Percentiles rank a stretch among this genome's conserved stretches.
These are phyloP conservation scores for Danaus chrysippus DNA, from an alignment of 2,888 invertebrate genomes.

Conservation along the genomic window DNA sequence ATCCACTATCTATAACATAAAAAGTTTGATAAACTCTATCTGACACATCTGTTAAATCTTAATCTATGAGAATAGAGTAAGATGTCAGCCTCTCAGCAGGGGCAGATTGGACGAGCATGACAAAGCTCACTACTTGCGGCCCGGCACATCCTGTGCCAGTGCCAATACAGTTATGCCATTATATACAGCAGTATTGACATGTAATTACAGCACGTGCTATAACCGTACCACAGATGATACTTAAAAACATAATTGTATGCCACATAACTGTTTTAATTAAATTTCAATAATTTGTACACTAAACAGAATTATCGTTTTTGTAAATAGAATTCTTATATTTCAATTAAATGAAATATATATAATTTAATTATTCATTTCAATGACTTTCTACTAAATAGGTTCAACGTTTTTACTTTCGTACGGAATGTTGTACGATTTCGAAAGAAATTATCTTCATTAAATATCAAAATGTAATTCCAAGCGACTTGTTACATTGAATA, in stretches of 20 bases:
- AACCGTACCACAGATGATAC: background rate
- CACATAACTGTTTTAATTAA: too few species aligned
- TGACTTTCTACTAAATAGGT: background rate
- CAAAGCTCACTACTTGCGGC: slow-evolving; percentile 48
- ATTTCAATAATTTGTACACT: too few species aligned
- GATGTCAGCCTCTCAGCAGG: slow-evolving; percentile 62
- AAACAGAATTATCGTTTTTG: too few species aligned
- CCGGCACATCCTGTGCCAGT: background rate
- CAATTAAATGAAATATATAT: too few species aligned
- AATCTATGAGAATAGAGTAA: slow-evolving; percentile 42
- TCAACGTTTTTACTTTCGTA: background rate
- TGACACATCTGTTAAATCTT: slow-evolving; percentile 11
- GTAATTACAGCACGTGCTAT: slow-evolving; percentile 10
- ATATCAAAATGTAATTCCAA: slow-evolving; percentile 7
- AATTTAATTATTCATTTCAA: too few species aligned
- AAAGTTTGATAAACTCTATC: background rate
- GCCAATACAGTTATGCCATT: slow-evolving; percentile 6
- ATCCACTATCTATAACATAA: too few species aligned
- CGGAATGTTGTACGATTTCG: background rate
- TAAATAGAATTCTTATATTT: too few species aligned
- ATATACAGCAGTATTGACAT: slow-evolving; percentile 12
- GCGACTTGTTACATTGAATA: background rate
- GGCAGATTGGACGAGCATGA: slow-evolving; percentile 72
- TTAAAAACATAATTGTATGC: background rate
- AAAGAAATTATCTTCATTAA: slow-evolving; percentile 6